These are phyloP conservation scores for Ciconia maguari DNA, from an alignment of 2,113 vertebrate species.

Conservation along the genomic window DNA sequence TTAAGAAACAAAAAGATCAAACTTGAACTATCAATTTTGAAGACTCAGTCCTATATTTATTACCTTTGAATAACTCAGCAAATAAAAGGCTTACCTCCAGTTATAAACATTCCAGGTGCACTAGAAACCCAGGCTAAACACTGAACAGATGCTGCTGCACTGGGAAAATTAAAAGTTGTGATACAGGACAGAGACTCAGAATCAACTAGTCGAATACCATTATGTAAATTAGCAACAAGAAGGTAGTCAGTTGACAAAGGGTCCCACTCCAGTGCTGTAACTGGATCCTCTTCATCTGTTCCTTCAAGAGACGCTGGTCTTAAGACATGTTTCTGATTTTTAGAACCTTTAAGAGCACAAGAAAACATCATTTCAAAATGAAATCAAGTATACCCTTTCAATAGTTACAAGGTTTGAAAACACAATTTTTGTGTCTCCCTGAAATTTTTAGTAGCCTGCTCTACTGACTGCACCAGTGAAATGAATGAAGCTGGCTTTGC, in stretches of 20 bases:
- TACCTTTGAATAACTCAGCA: neutral
- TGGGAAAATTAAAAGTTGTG: constrained; percentile 89
- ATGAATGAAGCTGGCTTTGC: neutral
- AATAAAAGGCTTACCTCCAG: constrained; percentile 80
- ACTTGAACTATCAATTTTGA: neutral
- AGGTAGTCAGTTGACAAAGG: constrained; percentile 92
- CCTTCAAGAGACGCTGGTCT: constrained; percentile 92
- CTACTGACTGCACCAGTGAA: neutral
- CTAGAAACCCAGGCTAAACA: constrained; percentile 95
- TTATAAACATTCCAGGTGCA: constrained; percentile 98
- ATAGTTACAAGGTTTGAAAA: neutral
- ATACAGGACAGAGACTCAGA: constrained; percentile 89
- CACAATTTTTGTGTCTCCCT: neutral
- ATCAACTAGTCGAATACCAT: constrained; percentile 91
- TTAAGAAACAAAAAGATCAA: neutral
- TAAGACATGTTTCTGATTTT: constrained; percentile 92
- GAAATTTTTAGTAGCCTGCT: neutral
- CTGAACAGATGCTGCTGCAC: constrained; percentile 87
- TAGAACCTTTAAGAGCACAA: constrained; percentile 79
- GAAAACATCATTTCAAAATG: neutral
- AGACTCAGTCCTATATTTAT: neutral
- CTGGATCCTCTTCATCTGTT: constrained; percentile 93
- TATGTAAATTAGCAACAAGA: constrained; percentile 92
- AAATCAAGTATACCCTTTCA: neutral
- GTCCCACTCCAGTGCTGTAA: constrained; percentile 96